Conservation (phyloP, 2,113 vertebrate species). For the Artemisiospiza belli region DNA sequence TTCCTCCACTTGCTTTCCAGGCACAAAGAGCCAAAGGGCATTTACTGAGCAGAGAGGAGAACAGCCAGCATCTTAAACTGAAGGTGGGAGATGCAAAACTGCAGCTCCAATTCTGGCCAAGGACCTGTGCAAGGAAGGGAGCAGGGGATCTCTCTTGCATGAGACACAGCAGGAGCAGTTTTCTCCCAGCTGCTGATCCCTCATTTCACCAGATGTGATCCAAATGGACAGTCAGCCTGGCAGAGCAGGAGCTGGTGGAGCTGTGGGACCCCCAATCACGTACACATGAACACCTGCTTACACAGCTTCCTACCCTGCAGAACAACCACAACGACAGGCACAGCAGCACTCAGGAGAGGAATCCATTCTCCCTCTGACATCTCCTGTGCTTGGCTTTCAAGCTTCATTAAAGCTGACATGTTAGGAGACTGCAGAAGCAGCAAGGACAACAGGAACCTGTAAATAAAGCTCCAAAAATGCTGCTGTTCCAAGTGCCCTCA, state of each 20-base stretch:
- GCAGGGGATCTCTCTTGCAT: neutral
- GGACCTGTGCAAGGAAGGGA: neutral
- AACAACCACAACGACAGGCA: neutral
- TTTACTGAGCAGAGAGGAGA: neutral
- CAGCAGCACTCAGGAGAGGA: neutral
- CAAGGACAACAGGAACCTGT: neutral
- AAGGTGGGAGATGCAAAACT: neutral
- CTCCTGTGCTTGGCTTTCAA: neutral
- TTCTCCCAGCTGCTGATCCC: neutral
- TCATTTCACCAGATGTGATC: neutral
- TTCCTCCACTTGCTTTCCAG: neutral
- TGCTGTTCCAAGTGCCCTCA: neutral
- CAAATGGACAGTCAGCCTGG: neutral
- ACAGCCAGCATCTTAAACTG: neutral
- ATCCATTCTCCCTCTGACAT: slow-evolving; percentile 4
- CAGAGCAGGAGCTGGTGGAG: neutral
- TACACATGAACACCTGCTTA: neutral
- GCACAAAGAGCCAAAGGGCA: neutral
- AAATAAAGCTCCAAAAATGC: neutral
- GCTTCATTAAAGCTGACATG: neutral
- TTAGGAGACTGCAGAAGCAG: neutral
- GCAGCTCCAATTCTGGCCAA: neutral
- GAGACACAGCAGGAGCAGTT: neutral
- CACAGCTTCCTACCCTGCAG: neutral
- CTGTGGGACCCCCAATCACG: neutral